Conservation (phyloP, 2,888 invertebrate genomes). For the Pseudococcus viburni region DNA sequence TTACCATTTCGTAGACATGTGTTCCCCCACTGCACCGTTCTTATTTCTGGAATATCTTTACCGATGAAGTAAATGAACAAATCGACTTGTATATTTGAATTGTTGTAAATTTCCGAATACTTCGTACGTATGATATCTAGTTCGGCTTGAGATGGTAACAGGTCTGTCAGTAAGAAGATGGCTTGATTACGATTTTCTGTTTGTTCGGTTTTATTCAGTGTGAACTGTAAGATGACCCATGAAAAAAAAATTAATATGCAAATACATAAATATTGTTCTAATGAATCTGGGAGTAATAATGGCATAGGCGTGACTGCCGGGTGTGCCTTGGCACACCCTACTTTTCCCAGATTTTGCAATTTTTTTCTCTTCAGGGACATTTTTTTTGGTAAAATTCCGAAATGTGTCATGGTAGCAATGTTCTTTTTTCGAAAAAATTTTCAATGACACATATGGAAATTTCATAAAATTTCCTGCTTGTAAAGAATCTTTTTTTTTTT, state of each 20-base stretch:
- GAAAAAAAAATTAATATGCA: not conserved
- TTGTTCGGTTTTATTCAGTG: conserved; percentile 49
- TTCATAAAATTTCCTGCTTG: no score
- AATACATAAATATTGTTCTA: not conserved
- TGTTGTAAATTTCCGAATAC: conserved; percentile 72
- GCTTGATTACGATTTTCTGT: conserved; percentile 85
- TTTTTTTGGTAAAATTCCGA: no score
- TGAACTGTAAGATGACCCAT: not conserved
- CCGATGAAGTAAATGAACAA: conserved; percentile 99
- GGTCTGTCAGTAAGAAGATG: conserved; percentile 97
- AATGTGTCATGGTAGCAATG: no score
- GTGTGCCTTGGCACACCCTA: no score
- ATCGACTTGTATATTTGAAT: conserved; percentile 85
- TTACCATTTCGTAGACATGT: conserved; percentile 63
- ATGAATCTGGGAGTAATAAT: no score
- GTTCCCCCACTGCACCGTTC: conserved; percentile 85
- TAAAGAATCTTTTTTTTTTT: no score
- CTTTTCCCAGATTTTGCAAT: no score
- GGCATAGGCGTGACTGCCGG: no score
- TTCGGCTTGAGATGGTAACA: conserved; percentile 75
- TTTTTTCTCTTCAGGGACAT: no score
- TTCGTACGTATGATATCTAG: not conserved
- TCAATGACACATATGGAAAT: no score
- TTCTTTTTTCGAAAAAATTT: no score
- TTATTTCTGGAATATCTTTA: conserved; percentile 90